Percentiles rank a stretch among this genome's conserved stretches.
These are phyloP conservation scores for Peromyscus eremicus DNA, from an alignment of 2,797 vertebrate genomes.

Conservation along the genomic window DNA sequence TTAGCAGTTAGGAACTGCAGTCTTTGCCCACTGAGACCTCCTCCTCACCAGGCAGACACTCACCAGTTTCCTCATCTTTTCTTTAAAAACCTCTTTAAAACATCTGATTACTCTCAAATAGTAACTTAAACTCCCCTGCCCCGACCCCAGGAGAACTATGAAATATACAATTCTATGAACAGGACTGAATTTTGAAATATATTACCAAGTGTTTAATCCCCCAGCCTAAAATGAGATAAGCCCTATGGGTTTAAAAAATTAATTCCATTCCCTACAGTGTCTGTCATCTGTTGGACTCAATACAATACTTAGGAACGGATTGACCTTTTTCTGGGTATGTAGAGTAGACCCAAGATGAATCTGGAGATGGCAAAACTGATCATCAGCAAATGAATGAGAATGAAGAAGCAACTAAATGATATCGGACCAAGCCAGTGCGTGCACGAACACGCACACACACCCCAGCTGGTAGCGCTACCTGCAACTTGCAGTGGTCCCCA, in stretches of 20 bases:
- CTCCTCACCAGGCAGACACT: slow-evolving; percentile 25
- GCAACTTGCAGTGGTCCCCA: not conserved
- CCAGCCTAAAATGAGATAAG: slow-evolving; percentile 24
- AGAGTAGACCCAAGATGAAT: not conserved
- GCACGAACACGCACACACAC: not conserved
- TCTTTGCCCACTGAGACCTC: slow-evolving; percentile 5
- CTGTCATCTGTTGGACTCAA: not conserved
- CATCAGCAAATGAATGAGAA: not conserved
- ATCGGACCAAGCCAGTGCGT: not conserved
- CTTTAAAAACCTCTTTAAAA: slow-evolving; percentile 26
- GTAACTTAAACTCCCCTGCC: not conserved
- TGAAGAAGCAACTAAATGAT: slow-evolving; percentile 47
- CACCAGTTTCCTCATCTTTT: not conserved
- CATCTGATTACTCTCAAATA: not conserved
- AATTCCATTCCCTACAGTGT: not conserved
- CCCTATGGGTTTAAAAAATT: slow-evolving; percentile 14
- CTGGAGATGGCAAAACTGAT: not conserved
- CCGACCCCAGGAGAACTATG: not conserved
- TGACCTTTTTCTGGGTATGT: not conserved
- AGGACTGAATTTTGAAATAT: slow-evolving; percentile 6
- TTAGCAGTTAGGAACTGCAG: not conserved
- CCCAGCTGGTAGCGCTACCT: not conserved
- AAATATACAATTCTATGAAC: not conserved
- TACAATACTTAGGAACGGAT: not conserved
- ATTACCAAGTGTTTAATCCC: slow-evolving; percentile 35